These are phyloP conservation scores for Oceanodroma tethys DNA, from an alignment of 2,113 vertebrate species.

Conservation along the genomic window DNA sequence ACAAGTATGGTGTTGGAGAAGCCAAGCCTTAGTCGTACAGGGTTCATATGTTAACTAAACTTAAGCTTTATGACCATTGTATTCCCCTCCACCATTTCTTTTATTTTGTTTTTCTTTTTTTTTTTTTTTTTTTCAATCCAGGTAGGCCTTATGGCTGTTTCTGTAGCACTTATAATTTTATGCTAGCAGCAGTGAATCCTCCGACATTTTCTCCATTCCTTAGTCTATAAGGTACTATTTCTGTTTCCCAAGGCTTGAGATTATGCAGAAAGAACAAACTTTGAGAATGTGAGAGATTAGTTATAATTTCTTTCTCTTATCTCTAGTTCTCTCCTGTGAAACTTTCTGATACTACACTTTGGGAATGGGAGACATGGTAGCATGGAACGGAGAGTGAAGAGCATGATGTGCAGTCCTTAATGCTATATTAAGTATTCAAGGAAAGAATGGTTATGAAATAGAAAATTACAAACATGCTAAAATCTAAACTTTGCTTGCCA, in stretches of 20 bases:
- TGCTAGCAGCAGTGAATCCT: background rate
- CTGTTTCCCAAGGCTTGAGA: background rate
- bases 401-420: background rate
- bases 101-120: background rate
- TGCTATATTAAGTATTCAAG: background rate
- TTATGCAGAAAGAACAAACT: background rate
- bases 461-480: background rate
- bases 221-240: background rate
- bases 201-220: background rate
- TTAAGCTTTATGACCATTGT: background rate
- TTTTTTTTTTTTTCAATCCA: background rate
- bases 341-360: background rate
- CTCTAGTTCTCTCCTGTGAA: background rate
- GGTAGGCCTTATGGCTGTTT: background rate
- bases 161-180: background rate
- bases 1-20: background rate
- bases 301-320: background rate
- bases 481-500: background rate
- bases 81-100: background rate
- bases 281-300: background rate
- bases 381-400: background rate
- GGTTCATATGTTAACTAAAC: background rate
- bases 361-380: background rate
- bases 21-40: background rate
- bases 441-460: background rate